A percentile compares a stretch with the other conserved stretches of the same genome.
Conservation (phyloP, 2,797 vertebrate species). For the Labroides dimidiatus region DNA sequence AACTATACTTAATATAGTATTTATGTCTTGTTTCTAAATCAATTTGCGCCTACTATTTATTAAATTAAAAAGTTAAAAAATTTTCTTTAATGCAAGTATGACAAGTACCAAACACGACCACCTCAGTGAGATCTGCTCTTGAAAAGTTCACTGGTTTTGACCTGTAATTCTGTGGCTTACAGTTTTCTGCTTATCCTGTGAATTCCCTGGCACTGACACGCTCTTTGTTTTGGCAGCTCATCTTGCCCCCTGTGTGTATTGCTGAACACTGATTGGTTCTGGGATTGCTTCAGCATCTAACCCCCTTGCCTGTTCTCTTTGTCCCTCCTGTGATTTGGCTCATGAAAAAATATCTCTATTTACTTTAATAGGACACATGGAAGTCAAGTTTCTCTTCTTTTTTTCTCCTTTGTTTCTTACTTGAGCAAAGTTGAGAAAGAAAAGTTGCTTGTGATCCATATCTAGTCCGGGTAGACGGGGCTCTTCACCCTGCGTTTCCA, state of each 20-base stretch:
- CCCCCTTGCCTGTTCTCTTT: constrained; percentile 16
- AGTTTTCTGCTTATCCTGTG: constrained; percentile 21
- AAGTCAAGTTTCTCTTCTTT: neutral
- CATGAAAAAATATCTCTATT: neutral
- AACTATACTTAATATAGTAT: too few species aligned
- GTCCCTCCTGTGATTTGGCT: constrained; percentile 16
- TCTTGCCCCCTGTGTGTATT: constrained; percentile 3
- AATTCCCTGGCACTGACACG: constrained; percentile 19
- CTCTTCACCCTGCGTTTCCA: constrained; percentile 89
- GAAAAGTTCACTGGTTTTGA: constrained; percentile 3
- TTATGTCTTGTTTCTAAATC: neutral
- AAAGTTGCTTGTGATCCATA: constrained; percentile 93
- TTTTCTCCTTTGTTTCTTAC: constrained; percentile 75
- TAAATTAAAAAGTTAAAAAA: neutral
- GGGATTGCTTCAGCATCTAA: constrained; percentile 26
- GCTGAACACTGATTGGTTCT: constrained; percentile 21
- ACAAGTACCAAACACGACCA: neutral
- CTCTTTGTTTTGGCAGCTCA: constrained; percentile 49
- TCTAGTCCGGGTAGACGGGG: constrained; percentile 90
- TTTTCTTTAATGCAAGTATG: too few species aligned
- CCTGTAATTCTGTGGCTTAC: constrained; percentile 1
- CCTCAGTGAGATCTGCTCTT: neutral
- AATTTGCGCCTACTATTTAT: neutral
- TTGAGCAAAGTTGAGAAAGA: constrained; percentile 98
- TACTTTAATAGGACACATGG: constrained; percentile 13